These are phyloP conservation scores for Pogonognathellus flavescens DNA, from an alignment of 1,140 invertebrate genomes.

Conservation along the genomic window DNA sequence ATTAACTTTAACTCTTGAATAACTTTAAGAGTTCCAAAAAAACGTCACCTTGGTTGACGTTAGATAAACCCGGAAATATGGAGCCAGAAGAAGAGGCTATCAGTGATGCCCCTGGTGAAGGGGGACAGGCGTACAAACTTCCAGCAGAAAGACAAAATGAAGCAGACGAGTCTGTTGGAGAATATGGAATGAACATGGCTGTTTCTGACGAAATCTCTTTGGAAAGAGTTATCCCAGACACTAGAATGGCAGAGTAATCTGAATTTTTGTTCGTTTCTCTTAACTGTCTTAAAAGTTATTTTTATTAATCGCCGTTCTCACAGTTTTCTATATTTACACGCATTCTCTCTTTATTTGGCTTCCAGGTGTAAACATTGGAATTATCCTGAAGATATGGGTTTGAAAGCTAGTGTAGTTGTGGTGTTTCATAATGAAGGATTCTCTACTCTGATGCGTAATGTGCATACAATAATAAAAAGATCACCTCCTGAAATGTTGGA, in stretches of 20 bases:
- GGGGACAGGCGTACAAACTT: conserved; percentile 82
- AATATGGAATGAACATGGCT: conserved; percentile 98
- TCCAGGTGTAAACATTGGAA: conserved; percentile 94
- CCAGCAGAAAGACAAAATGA: conserved; percentile 82
- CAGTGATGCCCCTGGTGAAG: conserved; percentile 83
- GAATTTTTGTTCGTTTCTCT: too few species aligned
- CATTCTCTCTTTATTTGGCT: too few species aligned
- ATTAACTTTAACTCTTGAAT: background rate
- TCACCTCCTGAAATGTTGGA: conserved; percentile 91
- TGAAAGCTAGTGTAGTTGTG: conserved; percentile 91
- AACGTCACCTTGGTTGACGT: conserved; percentile 68
- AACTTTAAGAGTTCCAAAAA: conserved; percentile 9
- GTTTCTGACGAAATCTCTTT: conserved; percentile 94
- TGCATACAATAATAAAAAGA: conserved; percentile 86
- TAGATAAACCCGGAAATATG: conserved; percentile 72
- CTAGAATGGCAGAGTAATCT: conserved; percentile 85
- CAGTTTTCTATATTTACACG: too few species aligned
- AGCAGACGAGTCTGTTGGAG: conserved; percentile 80
- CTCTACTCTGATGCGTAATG: conserved; percentile 94
- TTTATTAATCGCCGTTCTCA: too few species aligned
- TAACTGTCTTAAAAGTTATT: too few species aligned
- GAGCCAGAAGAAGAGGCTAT: conserved; percentile 72
- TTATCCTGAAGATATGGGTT: conserved; percentile 88
- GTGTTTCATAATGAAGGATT: conserved; percentile 99
- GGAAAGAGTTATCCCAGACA: conserved; percentile 87